These are phyloP conservation scores for Acleris emargana DNA, from an alignment of 2,888 invertebrate genomes.

Conservation along the genomic window DNA sequence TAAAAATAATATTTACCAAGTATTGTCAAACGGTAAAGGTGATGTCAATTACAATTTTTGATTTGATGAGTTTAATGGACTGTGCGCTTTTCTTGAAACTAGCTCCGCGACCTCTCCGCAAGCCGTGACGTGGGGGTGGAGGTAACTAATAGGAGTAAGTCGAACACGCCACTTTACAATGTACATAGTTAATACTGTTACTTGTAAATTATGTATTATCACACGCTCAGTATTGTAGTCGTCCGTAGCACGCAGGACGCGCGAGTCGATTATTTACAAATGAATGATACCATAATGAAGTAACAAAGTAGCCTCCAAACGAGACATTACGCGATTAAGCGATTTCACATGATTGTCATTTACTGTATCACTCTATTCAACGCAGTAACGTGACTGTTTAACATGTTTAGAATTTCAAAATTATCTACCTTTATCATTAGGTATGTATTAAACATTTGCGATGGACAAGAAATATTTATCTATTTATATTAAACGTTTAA, in stretches of 20 bases:
- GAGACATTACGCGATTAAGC: slow-evolving; percentile 4
- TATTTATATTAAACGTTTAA: slow-evolving; percentile 34
- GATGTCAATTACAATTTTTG: slow-evolving; percentile 51
- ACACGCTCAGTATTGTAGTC: slow-evolving; percentile 54
- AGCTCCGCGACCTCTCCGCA: slow-evolving; percentile 68
- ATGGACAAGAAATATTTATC: slow-evolving; percentile 58
- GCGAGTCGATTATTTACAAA: slow-evolving; percentile 65
- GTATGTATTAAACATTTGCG: slow-evolving; percentile 44
- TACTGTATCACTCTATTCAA: slow-evolving; percentile 56
- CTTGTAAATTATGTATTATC: slow-evolving; percentile 63
- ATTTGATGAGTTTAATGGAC: slow-evolving; percentile 64
- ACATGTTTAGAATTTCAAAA: slow-evolving; percentile 36
- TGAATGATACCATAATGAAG: slow-evolving; percentile 49
- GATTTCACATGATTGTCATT: slow-evolving; percentile 32
- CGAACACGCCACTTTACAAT: slow-evolving; percentile 43
- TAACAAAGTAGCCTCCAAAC: slow-evolving; percentile 16
- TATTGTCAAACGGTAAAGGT: slow-evolving; percentile 81
- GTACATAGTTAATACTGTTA: slow-evolving; percentile 67
- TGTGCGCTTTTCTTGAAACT: slow-evolving; percentile 75
- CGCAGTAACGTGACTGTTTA: slow-evolving; percentile 55
- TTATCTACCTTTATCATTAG: slow-evolving; percentile 43
- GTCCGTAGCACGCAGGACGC: slow-evolving; percentile 53
- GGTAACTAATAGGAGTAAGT: slow-evolving; percentile 38
- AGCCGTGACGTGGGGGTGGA: slow-evolving; percentile 47
- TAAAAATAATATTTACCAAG: slow-evolving; percentile 81